These are phyloP conservation scores for Drosophila pseudoananassae DNA, from an alignment of 1,140 invertebrate species.

Conservation along the genomic window DNA sequence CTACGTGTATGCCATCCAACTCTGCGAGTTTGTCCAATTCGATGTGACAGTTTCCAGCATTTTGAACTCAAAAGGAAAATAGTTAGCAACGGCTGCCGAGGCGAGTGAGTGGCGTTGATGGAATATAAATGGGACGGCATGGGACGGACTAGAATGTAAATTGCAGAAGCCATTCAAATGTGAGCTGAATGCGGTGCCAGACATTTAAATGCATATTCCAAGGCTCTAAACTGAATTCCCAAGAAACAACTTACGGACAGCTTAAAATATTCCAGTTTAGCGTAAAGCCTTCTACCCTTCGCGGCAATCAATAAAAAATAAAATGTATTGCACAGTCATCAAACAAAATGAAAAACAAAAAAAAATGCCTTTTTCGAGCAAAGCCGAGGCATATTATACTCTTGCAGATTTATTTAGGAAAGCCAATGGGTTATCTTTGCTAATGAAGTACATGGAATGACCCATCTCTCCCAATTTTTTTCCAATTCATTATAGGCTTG, in stretches of 20 bases:
- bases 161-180: conserved; percentile 12
- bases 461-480: too few species aligned
- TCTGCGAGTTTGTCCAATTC: conserved; percentile 54
- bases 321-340: not conserved
- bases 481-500: too few species aligned
- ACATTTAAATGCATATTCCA: conserved; percentile 5
- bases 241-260: not conserved
- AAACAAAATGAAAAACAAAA: not conserved
- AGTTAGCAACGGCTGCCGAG: conserved; percentile 23
- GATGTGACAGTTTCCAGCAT: conserved; percentile 64
- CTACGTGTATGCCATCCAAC: conserved; percentile 41
- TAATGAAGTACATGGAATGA: too few species aligned
- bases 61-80: conserved; percentile 47
- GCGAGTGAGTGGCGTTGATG: conserved; percentile 1
- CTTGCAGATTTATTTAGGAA: too few species aligned
- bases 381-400: too few species aligned
- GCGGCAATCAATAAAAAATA: not conserved
- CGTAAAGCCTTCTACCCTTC: not conserved
- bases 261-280: not conserved
- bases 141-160: conserved; percentile 22
- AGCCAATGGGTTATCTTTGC: too few species aligned
- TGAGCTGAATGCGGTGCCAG: conserved; percentile 22
- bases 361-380: not conserved
- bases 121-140: conserved; percentile 36
- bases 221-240: not conserved